Evolutionary conservation across 2,797 vertebrate species (phyloP).

Genomic region (Hoplostethus atlanticus): DNA sequence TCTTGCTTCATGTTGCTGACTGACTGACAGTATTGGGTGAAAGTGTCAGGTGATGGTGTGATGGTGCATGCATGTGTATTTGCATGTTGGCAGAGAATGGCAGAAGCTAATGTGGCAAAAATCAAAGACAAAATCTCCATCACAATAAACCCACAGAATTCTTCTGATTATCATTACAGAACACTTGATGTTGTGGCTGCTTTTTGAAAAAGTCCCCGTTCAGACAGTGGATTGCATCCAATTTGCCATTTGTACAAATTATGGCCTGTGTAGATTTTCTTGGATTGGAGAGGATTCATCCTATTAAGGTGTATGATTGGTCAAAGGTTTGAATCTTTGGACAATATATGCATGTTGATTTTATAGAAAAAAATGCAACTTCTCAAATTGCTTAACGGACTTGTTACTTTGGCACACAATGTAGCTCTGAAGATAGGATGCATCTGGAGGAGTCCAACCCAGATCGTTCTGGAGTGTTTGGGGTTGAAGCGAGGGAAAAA

Average conservation of each 20-base stretch:
- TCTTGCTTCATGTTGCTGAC: conserved; percentile 57
- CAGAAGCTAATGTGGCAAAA: conserved; percentile 41
- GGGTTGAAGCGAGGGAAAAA: conserved; percentile 66
- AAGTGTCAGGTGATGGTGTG: conserved; percentile 56
- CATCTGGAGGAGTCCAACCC: conserved; percentile 42
- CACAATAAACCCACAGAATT: conserved; percentile 18
- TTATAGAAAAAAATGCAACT: background rate
- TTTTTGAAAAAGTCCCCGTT: background rate
- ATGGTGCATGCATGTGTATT: background rate
- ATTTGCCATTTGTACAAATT: conserved; percentile 7
- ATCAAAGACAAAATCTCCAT: conserved; percentile 32
- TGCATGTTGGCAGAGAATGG: conserved; percentile 25
- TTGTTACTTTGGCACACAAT: conserved; percentile 16
- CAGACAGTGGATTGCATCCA: background rate
- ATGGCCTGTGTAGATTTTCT: background rate
- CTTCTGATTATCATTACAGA: conserved; percentile 7
- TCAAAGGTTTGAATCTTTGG: background rate
- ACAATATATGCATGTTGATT: background rate
- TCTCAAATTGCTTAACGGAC: background rate
- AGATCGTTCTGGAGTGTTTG: conserved; percentile 44
- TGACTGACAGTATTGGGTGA: conserved; percentile 54
- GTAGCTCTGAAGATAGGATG: conserved; percentile 29
- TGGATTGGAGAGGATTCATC: background rate
- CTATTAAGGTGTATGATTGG: background rate
- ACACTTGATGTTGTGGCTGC: background rate